These are phyloP conservation scores for Microchrysa polita DNA, from an alignment of 2,888 invertebrate genomes.

Conservation along the genomic window DNA sequence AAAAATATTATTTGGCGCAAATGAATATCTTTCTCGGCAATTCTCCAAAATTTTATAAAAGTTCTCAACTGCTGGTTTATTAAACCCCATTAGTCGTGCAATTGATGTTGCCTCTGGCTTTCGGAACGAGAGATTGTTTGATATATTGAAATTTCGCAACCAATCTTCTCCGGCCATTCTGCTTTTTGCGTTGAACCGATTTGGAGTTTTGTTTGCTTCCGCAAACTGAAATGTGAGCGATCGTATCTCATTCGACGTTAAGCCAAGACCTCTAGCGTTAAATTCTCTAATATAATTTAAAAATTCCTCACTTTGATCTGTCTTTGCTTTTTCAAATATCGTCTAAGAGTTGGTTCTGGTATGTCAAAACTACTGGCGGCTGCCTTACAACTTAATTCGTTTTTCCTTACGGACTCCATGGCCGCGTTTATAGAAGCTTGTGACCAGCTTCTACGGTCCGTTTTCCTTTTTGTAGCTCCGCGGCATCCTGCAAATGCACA, in stretches of 20 bases:
- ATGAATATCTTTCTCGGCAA: background rate
- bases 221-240: background rate
- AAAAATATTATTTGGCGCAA: conserved; percentile 53
- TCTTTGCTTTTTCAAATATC: background rate
- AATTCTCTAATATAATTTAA: background rate
- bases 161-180: background rate
- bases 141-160: background rate
- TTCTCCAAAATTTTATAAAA: conserved; percentile 49
- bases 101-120: conserved; percentile 14
- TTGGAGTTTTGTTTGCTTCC: background rate
- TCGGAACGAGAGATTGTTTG: background rate
- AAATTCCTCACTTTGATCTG: background rate
- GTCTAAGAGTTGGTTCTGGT: background rate
- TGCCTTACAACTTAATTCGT: background rate
- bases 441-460: too few relatives aligned
- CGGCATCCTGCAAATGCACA: too few relatives aligned
- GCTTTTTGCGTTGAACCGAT: background rate
- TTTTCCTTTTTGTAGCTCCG: too few relatives aligned
- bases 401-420: background rate
- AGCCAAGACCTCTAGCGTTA: background rate
- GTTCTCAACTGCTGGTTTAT: conserved; percentile 48
- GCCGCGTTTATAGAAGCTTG: background rate
- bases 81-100: too few relatives aligned
- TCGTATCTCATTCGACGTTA: background rate
- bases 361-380: background rate